These are phyloP conservation scores for Meandrusa payeni DNA, from an alignment of 2,888 invertebrate genomes.

Conservation along the genomic window DNA sequence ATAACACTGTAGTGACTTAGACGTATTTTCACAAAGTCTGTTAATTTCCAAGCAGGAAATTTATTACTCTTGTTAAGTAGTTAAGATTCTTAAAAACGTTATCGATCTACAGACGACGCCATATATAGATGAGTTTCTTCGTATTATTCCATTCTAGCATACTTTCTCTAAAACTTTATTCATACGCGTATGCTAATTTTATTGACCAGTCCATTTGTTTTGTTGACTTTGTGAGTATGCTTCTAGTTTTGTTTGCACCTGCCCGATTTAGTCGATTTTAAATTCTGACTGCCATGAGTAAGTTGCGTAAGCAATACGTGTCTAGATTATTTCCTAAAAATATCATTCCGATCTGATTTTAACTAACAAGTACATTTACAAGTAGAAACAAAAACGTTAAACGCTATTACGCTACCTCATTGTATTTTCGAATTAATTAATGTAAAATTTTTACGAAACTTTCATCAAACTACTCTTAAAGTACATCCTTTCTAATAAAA, in stretches of 20 bases:
- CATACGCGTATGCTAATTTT: slow-evolving; percentile 16
- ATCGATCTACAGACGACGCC: background rate
- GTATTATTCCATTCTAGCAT: slow-evolving; percentile 2
- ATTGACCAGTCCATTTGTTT: slow-evolving; percentile 10
- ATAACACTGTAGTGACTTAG: too few species aligned
- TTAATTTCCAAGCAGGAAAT: background rate
- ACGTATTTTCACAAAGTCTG: background rate
- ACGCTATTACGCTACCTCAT: too few species aligned
- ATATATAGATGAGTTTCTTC: background rate
- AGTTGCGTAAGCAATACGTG: too few species aligned
- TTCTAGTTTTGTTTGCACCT: slow-evolving; percentile 11
- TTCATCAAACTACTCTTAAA: too few species aligned
- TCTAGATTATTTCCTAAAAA: too few species aligned
- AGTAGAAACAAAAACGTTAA: too few species aligned
- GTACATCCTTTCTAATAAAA: too few species aligned
- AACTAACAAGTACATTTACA: too few species aligned
- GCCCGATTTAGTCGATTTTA: background rate
- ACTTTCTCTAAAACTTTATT: slow-evolving; percentile 12
- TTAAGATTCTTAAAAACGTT: background rate
- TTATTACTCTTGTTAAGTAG: too few species aligned
- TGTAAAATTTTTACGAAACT: too few species aligned
- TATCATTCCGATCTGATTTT: too few species aligned
- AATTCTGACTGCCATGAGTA: background rate
- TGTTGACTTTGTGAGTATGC: slow-evolving; percentile 11
- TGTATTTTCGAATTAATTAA: too few species aligned